phyloP scores from a whole-genome alignment of 1,140 invertebrate species.

The Zaprionus kolodkinae region DNA sequence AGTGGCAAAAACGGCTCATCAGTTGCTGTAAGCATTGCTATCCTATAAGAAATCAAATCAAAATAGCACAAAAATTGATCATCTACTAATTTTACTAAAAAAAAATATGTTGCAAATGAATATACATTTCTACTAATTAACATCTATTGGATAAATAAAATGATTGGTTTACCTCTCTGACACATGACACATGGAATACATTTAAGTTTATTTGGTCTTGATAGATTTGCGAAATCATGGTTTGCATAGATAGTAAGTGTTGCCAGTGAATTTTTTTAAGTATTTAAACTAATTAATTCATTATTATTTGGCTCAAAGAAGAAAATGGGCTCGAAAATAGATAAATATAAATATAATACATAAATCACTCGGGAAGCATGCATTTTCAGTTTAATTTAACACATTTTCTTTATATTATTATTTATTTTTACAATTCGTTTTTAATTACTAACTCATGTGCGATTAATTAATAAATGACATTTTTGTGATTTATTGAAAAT shows the following conservation, averaged over 20 bases:
- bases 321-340: neutral
- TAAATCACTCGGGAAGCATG: conserved; percentile 14
- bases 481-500: neutral
- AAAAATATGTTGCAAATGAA: conserved; percentile 5
- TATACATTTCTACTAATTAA: conserved; percentile 7
- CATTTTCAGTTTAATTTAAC: conserved; percentile 1
- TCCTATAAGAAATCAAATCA: conserved; percentile 7
- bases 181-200: conserved; percentile 11
- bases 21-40: conserved; percentile 90
- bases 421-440: neutral
- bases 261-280: neutral
- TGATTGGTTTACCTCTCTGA: neutral
- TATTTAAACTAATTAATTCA: neutral
- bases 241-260: neutral
- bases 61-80: conserved; percentile 1
- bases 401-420: neutral
- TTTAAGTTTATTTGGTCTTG: neutral
- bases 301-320: neutral
- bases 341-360: neutral
- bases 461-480: neutral
- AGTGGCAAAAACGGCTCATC: conserved; percentile 98
- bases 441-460: neutral
- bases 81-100: conserved; percentile 32
- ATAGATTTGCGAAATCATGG: neutral
- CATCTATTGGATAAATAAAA: conserved; percentile 9